These are phyloP conservation scores for Strigamia maritima DNA, from an alignment of 2,888 invertebrate species.

Conservation along the genomic window DNA sequence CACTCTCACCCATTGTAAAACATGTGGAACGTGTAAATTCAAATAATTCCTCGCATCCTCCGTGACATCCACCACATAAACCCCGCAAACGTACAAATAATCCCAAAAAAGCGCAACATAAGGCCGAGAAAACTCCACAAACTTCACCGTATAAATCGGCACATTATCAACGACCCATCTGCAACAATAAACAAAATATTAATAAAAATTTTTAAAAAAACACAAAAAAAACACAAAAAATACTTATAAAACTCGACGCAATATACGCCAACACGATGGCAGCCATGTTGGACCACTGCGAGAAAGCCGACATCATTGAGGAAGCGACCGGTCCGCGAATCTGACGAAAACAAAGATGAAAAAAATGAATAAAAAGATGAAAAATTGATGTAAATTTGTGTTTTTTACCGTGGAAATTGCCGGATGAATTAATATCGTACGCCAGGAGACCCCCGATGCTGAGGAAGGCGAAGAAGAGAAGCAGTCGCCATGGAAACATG, in stretches of 20 bases:
- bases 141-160: constrained; percentile 48
- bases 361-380: constrained; percentile 31
- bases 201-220: neutral
- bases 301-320: constrained; percentile 30
- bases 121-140: constrained; percentile 47
- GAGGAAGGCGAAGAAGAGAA: constrained; percentile 48
- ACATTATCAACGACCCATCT: constrained; percentile 50
- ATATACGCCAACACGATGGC: neutral
- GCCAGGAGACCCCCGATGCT: constrained; percentile 47
- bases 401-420: constrained; percentile 48
- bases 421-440: constrained; percentile 49
- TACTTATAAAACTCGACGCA: neutral
- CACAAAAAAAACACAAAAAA: too few relatives aligned
- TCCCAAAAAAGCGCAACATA: constrained; percentile 46
- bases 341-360: constrained; percentile 31
- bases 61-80: constrained; percentile 41
- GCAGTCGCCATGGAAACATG: constrained; percentile 44
- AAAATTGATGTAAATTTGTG: neutral
- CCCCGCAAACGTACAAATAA: constrained; percentile 45
- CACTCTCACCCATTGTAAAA: constrained; percentile 31
- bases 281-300: neutral
- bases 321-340: constrained; percentile 26
- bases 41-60: neutral
- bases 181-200: constrained; percentile 38
- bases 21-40: neutral